Base-by-base conservation (phyloP, 2,888 invertebrate species). In the Drosophila suboccidentalis region DNA sequence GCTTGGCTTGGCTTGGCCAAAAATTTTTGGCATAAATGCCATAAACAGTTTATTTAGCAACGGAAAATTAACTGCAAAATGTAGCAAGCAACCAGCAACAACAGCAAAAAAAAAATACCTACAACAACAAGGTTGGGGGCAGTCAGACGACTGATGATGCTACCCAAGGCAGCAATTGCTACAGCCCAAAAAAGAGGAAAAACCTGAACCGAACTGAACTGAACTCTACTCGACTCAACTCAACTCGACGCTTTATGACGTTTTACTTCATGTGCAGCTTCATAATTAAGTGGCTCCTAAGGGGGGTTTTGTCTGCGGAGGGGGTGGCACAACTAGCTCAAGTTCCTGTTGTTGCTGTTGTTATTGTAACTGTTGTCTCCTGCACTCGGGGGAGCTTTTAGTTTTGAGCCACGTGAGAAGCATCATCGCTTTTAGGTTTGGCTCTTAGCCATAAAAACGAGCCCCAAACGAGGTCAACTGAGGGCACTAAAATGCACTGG, bases 21-120 rank as follows among this genome's bases (percentile, higher is more conserved):
- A 78, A 88, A 83, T 87, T 88, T 83, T 87, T 88, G 90, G 87
- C 90, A 88, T 88, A 86, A 85, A 87, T 91, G 90, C 84, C 90
- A 90, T 90, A 83, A 90, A 87, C 89, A 89, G 91, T 90, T 90
- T 90, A 91, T 90, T 90, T 89, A 89, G 91, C 90, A 90, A 87
- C 90, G 85, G 81, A 89, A 90, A 90, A 90, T 90, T 91, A 90
- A 91, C 91, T 90, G 86, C 89, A 87, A 78, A 86, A 84, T 87
- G 89, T 87, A 72, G 87, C 71, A 66, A 68, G 69, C 61, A 58
- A 57, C 53, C 46, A 46, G 39, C 17, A 57, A 47, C 44, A 58
- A 44, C 34, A 50, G 44, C 32, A 64, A n/a, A 44, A 49, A 44
- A 57, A 43, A 43, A 11, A 39, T 3, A 15, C 1, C 26, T 51